These are phyloP conservation scores for Volucella inanis DNA, from an alignment of 2,888 invertebrate species.

Conservation along the genomic window DNA sequence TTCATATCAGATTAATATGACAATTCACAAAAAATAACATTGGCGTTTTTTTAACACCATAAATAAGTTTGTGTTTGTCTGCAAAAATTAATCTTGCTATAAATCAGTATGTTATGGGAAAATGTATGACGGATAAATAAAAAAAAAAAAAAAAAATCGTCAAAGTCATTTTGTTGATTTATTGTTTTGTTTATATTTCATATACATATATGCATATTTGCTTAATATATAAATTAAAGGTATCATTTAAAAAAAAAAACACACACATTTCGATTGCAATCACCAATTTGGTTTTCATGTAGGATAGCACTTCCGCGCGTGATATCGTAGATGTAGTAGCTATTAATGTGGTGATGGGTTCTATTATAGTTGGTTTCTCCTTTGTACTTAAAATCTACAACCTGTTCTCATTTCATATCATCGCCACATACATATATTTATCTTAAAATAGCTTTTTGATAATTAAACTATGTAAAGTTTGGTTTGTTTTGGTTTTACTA, in stretches of 20 bases:
- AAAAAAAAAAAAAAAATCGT: neutral
- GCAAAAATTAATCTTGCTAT: neutral
- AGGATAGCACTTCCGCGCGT: slow-evolving; percentile 54
- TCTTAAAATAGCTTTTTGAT: slow-evolving; percentile 59
- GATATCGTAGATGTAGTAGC: slow-evolving; percentile 36
- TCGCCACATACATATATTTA: slow-evolving; percentile 47
- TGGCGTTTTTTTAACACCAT: neutral
- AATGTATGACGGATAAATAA: slow-evolving; percentile 19
- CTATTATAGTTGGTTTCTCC: slow-evolving; percentile 36
- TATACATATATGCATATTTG: too few relatives aligned
- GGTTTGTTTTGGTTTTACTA: slow-evolving; percentile 54
- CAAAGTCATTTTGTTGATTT: slow-evolving; percentile 10
- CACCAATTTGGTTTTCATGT: slow-evolving; percentile 52
- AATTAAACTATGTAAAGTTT: slow-evolving; percentile 37
- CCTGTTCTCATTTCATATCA: slow-evolving; percentile 48
- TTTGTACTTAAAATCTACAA: slow-evolving; percentile 21
- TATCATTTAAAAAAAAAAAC: too few relatives aligned
- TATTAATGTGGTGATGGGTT: slow-evolving; percentile 61
- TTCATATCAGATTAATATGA: too few relatives aligned
- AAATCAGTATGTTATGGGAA: slow-evolving; percentile 8
- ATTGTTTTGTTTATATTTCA: neutral
- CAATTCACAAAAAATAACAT: too few relatives aligned
- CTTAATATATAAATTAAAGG: too few relatives aligned
- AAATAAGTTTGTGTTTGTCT: slow-evolving; percentile 4
- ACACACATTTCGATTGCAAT: slow-evolving; percentile 58